Conservation (phyloP, 1,140 invertebrate genomes). For the Nixonia krombeini region DNA sequence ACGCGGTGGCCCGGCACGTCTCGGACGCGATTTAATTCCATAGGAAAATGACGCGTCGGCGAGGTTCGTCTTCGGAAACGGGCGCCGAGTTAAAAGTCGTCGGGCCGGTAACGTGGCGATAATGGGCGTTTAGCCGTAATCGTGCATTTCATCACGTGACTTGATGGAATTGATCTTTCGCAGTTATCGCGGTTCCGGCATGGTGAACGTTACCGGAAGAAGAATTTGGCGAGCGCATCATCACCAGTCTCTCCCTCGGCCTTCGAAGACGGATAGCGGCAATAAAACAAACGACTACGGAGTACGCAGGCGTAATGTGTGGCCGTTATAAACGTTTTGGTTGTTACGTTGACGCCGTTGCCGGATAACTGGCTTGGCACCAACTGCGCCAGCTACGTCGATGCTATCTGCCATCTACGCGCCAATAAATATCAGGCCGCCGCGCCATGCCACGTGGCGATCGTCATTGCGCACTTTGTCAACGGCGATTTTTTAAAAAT, state of each 20-base stretch:
- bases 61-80: too few species aligned
- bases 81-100: too few species aligned
- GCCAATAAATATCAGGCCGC: constrained; percentile 50
- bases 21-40: too few species aligned
- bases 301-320: constrained; percentile 52
- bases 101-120: too few species aligned
- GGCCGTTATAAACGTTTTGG: constrained; percentile 61
- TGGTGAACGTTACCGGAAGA: constrained; percentile 48
- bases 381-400: constrained; percentile 43
- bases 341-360: constrained; percentile 55
- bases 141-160: constrained; percentile 46
- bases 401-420: constrained; percentile 52
- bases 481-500: constrained; percentile 37
- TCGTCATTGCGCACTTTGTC: constrained; percentile 38
- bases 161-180: constrained; percentile 44
- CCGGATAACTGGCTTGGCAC: constrained; percentile 59
- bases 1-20: too few species aligned
- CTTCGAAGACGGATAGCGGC: constrained; percentile 53
- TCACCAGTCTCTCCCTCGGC: constrained; percentile 38
- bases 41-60: too few species aligned
- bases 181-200: constrained; percentile 38
- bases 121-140: constrained; percentile 32
- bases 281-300: constrained; percentile 57
- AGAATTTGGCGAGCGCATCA: constrained; percentile 54
- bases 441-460: constrained; percentile 33